Evolutionary conservation across 2,797 vertebrate species (phyloP).

Genomic region (Acanthurus leucopareius): DNA sequence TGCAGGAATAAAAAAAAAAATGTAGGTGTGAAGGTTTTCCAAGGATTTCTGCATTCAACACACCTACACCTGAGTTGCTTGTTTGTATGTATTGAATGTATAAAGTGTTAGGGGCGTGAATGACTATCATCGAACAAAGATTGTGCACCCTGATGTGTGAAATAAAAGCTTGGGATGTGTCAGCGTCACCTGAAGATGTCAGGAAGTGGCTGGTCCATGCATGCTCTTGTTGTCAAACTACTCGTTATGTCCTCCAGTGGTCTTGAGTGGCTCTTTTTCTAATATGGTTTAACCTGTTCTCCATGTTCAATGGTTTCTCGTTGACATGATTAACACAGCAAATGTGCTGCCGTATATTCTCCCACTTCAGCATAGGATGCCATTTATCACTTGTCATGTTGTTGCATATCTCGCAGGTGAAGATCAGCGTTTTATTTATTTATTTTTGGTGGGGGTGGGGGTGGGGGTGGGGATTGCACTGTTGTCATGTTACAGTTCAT

Average conservation of each 20-base stretch:
- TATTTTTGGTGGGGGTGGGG: too few species aligned
- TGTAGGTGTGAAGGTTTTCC: slow-evolving; percentile 24
- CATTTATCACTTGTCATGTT: slow-evolving; percentile 35
- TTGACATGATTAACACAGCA: slow-evolving; percentile 22
- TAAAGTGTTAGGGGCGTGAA: background rate
- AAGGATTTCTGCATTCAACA: background rate
- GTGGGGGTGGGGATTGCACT: background rate
- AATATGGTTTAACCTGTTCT: slow-evolving; percentile 15
- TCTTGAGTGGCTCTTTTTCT: background rate
- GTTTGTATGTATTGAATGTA: background rate
- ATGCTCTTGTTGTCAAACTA: slow-evolving; percentile 10
- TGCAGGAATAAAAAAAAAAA: slow-evolving; percentile 16
- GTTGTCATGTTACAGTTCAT: slow-evolving; percentile 26
- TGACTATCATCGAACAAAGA: slow-evolving; percentile 2
- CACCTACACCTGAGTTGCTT: slow-evolving; percentile 3
- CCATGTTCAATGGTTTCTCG: slow-evolving; percentile 7
- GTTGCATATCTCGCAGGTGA: slow-evolving; percentile 24
- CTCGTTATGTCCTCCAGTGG: slow-evolving; percentile 10
- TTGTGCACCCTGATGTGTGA: slow-evolving; percentile 30
- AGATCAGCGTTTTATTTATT: background rate
- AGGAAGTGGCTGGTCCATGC: slow-evolving; percentile 30
- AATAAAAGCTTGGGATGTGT: slow-evolving; percentile 27
- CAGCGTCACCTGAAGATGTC: slow-evolving; percentile 24
- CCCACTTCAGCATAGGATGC: slow-evolving; percentile 5
- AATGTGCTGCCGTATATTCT: slow-evolving; percentile 24